Conservation (phyloP, 2,113 vertebrate genomes). For the Python bivittatus region DNA sequence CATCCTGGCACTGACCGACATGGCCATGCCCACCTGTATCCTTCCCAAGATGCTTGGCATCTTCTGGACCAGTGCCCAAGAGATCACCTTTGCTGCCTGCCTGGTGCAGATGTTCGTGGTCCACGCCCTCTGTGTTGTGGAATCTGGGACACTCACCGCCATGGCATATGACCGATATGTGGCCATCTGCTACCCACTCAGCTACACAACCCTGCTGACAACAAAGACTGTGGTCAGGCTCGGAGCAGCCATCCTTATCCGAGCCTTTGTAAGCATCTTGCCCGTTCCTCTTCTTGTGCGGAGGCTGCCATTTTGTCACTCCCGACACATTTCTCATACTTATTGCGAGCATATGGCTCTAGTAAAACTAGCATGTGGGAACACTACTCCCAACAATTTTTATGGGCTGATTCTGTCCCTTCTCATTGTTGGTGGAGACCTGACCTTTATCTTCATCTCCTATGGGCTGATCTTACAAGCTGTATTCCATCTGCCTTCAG, state of each 20-base stretch:
- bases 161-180: conserved; percentile 69
- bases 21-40: conserved; percentile 59
- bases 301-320: conserved; percentile 56
- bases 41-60: conserved; percentile 69
- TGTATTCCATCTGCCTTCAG: conserved; percentile 43
- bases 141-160: conserved; percentile 63
- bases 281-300: conserved; percentile 62
- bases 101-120: conserved; percentile 72
- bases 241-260: neutral
- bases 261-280: conserved; percentile 57
- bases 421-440: conserved; percentile 60
- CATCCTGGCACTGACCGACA: conserved; percentile 59
- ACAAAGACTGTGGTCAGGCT: conserved; percentile 43
- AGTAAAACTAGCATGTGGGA: conserved; percentile 68
- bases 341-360: conserved; percentile 77
- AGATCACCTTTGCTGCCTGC: conserved; percentile 65
- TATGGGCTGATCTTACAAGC: conserved; percentile 57
- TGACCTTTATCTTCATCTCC: conserved; percentile 46
- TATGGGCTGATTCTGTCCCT: conserved; percentile 62
- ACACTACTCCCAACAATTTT: conserved; percentile 65
- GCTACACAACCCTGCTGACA: conserved; percentile 48
- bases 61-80: conserved; percentile 65
- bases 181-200: conserved; percentile 64
- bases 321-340: conserved; percentile 64
- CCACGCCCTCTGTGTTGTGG: conserved; percentile 64